Base-by-base conservation (phyloP, 2,797 vertebrate genomes). In the Sebastes hubbsi region DNA sequence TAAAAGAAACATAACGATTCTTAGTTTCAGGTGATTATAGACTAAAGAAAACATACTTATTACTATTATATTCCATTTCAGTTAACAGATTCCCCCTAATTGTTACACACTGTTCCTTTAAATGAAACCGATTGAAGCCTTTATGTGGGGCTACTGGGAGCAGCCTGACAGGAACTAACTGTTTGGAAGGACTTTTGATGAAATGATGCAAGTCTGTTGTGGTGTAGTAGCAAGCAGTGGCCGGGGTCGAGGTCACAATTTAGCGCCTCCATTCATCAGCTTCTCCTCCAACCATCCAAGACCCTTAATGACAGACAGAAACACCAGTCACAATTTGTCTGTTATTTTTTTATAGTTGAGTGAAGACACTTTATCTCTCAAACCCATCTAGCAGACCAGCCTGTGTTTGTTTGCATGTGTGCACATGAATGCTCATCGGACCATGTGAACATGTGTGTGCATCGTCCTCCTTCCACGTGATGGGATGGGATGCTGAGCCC, bases 351-450 rank as follows among this genome's bases (percentile, higher is more conserved):
- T 32, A 49, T 60, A 60, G 32, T 60, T 8, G 3, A 30, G 36
- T 52, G 49, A 71, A 63, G 46, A 46, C 20, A 12, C 18, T 25
- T 46, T 46, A 16, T 46, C 14, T 60, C 29, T 66, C 25, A 25
- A 18, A 71, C 34, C 27, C 56, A n/a, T 74, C 80, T 27, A 29
- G 36, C 61, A 64, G 18, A 80, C 36, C 72, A 61, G 56, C 71
- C 64, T 74, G 58, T 84, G 63, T 91, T 72, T 83, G 82, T 85
- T 85, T 84, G 77, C 67, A 66, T 84, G 78, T 61, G 78, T 82
- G 72, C 65, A 76, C 75, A 85, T 81, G 77, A 84, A 77, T 58
- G 75, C 72, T 86, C 74, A 82, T 72, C 6, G 27, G 29, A 62
- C 72, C 84, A 78, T 85, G 64, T 79, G 80, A 82, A 70, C 72